Evolutionary conservation across 2,888 invertebrate genomes (phyloP).

Genomic region (Diploptera punctata): DNA sequence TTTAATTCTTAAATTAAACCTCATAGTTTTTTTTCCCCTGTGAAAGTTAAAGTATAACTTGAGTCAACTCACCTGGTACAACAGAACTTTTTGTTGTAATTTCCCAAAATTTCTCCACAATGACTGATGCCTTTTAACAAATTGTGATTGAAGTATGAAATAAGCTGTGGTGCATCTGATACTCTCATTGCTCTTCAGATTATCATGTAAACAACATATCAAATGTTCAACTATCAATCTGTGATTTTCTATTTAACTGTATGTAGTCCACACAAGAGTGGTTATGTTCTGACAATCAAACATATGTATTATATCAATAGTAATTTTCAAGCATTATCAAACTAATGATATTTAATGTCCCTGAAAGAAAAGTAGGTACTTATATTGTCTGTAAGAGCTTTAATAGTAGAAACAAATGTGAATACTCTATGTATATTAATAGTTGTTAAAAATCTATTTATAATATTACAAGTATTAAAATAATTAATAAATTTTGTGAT

Average conservation of each 20-base stretch:
- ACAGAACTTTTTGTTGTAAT: neutral
- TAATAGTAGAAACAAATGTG: no score
- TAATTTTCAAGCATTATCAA: neutral
- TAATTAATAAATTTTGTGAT: no score
- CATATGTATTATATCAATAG: constrained; percentile 8
- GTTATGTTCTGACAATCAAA: constrained; percentile 29
- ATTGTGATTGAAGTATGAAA: no score
- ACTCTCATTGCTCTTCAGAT: neutral
- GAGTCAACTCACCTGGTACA: neutral
- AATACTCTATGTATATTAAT: neutral
- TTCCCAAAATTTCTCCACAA: no score
- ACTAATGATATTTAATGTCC: neutral
- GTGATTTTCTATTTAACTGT: constrained; percentile 12
- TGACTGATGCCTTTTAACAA: no score
- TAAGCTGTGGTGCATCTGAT: neutral
- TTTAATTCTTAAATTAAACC: no score
- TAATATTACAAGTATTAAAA: neutral
- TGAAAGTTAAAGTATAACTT: neutral
- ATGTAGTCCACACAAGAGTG: neutral
- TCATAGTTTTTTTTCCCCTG: no score
- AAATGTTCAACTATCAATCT: constrained; percentile 21
- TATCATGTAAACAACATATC: constrained; percentile 17
- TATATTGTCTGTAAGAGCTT: no score
- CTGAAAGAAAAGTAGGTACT: neutral
- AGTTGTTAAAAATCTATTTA: neutral